phyloP scores from a whole-genome alignment of 2,888 invertebrate genomes.

The Panzeria rudis region DNA sequence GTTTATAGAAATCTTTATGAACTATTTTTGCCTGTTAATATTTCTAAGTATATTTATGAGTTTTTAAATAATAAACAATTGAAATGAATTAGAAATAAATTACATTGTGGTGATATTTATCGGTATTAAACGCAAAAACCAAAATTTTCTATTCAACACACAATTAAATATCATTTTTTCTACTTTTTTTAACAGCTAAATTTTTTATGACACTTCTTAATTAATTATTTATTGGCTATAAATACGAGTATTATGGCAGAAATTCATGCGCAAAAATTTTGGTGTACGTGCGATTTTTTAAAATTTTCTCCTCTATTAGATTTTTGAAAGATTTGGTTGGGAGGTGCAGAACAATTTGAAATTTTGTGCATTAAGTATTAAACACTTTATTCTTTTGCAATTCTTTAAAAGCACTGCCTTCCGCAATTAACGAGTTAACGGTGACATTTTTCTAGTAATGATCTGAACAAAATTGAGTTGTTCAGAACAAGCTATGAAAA shows the following conservation, averaged over 20 bases:
- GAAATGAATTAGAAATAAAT: slow-evolving; percentile 58
- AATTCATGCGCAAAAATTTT: slow-evolving; percentile 8
- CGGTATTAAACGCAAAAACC: slow-evolving; percentile 23
- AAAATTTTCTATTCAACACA: slow-evolving; percentile 33
- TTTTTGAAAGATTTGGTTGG: background rate
- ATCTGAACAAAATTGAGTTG: too few relatives aligned
- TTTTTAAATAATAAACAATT: slow-evolving; percentile 20
- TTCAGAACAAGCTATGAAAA: too few relatives aligned
- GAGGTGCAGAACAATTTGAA: background rate
- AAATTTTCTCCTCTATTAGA: background rate
- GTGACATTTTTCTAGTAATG: too few relatives aligned
- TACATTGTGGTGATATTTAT: slow-evolving; percentile 35
- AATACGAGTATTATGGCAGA: background rate
- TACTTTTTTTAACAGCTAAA: slow-evolving; percentile 21
- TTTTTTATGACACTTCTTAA: slow-evolving; percentile 50
- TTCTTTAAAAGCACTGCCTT: too few relatives aligned
- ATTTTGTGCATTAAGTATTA: background rate
- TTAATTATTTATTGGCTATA: slow-evolving; percentile 7
- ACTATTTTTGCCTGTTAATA: background rate
- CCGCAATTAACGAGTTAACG: too few relatives aligned
- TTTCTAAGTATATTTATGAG: background rate
- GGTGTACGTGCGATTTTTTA: slow-evolving; percentile 30
- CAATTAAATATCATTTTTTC: background rate
- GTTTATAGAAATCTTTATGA: background rate
- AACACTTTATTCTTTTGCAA: too few relatives aligned